These are phyloP conservation scores for Dysdera silvatica DNA, from an alignment of 1,140 invertebrate genomes.

Conservation along the genomic window DNA sequence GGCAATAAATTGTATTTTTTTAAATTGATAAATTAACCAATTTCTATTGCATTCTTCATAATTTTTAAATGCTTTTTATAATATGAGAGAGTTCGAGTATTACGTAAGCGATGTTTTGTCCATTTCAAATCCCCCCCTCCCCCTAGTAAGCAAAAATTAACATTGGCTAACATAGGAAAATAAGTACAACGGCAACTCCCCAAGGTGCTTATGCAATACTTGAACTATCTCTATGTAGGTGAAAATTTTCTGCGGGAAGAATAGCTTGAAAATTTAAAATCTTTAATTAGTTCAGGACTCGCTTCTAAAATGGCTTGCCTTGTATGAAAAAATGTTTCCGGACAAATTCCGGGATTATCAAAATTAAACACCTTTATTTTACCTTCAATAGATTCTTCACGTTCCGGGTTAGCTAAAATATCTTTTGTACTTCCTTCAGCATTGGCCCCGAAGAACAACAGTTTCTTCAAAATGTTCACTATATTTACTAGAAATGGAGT, in stretches of 20 bases:
- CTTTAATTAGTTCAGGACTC: neutral
- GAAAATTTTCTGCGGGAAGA: neutral
- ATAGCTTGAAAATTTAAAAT: neutral
- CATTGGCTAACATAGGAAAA: too few relatives aligned
- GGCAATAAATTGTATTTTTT: neutral
- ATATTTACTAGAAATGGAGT: neutral
- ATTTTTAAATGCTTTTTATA: neutral
- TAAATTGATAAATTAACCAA: neutral
- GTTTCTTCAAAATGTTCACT: neutral
- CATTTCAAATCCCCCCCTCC: too few relatives aligned
- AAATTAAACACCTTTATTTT: neutral
- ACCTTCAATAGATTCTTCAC: neutral
- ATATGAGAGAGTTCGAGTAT: too few relatives aligned
- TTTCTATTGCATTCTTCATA: neutral
- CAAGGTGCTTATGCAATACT: too few relatives aligned
- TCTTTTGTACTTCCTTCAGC: neutral
- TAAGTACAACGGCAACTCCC: too few relatives aligned
- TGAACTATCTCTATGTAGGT: too few relatives aligned
- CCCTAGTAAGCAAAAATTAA: too few relatives aligned
- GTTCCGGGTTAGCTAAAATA: neutral
- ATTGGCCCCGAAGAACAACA: neutral
- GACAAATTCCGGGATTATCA: neutral
- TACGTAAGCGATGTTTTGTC: too few relatives aligned
- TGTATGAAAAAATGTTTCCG: neutral
- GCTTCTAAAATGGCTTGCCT: neutral